These are phyloP conservation scores for Perccottus glenii DNA, from an alignment of 2,113 vertebrate species.

Conservation along the genomic window DNA sequence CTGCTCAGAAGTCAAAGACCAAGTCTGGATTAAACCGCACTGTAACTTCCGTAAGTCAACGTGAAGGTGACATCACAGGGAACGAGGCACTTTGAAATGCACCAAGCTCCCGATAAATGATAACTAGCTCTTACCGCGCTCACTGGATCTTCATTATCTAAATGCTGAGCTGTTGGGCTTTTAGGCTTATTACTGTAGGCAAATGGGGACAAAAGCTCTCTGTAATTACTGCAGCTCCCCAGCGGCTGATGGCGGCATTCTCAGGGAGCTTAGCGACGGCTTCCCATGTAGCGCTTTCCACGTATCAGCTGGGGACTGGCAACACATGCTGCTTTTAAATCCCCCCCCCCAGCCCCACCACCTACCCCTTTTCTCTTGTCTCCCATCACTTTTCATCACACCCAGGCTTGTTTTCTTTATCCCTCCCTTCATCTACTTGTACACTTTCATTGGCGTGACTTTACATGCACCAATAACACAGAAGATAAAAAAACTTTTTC, in stretches of 20 bases:
- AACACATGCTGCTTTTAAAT: slow-evolving; percentile 44
- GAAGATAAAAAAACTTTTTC: no score
- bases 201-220: slow-evolving; percentile 66
- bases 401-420: neutral
- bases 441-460: no score
- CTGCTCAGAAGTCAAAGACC: slow-evolving; percentile 3
- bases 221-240: slow-evolving; percentile 71
- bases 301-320: slow-evolving; percentile 39
- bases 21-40: neutral
- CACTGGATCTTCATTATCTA: slow-evolving; percentile 59
- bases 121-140: slow-evolving; percentile 35
- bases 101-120: slow-evolving; percentile 9
- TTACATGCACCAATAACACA: neutral
- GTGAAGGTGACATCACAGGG: slow-evolving; percentile 3
- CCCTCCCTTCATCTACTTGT: neutral
- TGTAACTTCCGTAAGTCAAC: slow-evolving; percentile 7
- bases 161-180: slow-evolving; percentile 52
- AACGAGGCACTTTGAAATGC: slow-evolving; percentile 13
- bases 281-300: slow-evolving; percentile 50
- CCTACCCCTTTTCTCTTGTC: neutral
- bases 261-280: slow-evolving; percentile 63
- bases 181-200: slow-evolving; percentile 64
- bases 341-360: neutral
- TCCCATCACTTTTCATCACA: neutral
- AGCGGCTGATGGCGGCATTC: slow-evolving; percentile 58